These are phyloP conservation scores for Ceratosolen fusciceps DNA, from an alignment of 1,140 invertebrate species.

Conservation along the genomic window DNA sequence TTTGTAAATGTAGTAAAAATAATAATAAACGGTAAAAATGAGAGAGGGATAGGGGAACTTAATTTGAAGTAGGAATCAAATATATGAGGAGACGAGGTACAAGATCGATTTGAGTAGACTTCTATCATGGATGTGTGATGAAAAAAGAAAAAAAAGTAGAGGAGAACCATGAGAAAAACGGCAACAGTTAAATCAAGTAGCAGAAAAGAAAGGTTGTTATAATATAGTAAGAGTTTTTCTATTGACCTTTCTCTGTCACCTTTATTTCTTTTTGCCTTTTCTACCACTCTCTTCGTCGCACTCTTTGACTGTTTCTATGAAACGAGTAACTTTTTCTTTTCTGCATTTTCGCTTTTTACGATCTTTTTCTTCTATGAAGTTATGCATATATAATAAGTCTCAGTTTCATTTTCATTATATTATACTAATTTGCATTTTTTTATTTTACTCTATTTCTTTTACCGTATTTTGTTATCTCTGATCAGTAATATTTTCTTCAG, in stretches of 20 bases:
- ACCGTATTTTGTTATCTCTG: too few species aligned
- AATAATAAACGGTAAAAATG: too few species aligned
- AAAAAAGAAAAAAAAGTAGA: background rate
- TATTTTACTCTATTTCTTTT: too few species aligned
- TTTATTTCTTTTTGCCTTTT: background rate
- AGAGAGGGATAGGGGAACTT: background rate
- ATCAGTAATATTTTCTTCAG: too few species aligned
- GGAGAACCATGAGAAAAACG: background rate
- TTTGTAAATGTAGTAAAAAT: too few species aligned
- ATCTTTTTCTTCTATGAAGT: background rate
- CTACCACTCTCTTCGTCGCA: background rate
- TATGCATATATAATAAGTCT: too few species aligned
- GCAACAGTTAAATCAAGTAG: background rate
- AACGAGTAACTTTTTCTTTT: constrained; percentile 11
- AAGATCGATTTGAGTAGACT: background rate
- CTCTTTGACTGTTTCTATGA: background rate
- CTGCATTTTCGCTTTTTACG: background rate
- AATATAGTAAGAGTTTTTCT: background rate
- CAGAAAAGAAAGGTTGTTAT: constrained; percentile 12
- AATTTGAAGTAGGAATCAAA: background rate
- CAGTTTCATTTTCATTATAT: too few species aligned
- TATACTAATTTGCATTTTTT: too few species aligned
- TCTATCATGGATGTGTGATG: background rate
- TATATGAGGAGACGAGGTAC: background rate
- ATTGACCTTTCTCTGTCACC: background rate